Evolutionary conservation across 2,113 vertebrate species (phyloP).

Genomic region (Calidris pygmaea): DNA sequence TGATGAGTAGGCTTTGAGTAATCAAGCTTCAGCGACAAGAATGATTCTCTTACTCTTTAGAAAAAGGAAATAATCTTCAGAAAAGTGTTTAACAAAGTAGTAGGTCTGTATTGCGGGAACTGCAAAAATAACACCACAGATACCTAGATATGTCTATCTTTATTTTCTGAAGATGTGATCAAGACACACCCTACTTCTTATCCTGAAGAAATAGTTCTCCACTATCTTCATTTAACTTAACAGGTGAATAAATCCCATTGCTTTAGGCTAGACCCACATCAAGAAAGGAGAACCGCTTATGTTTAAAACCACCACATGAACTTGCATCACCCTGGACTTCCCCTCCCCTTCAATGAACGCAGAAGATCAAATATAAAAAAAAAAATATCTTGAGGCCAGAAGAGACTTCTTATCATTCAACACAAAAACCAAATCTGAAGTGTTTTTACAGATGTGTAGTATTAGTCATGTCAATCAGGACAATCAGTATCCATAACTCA

Average conservation of each 20-base stretch:
- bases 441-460: background rate
- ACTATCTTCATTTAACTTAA: background rate
- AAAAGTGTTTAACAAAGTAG: background rate
- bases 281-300: background rate
- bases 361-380: background rate
- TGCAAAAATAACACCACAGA: background rate
- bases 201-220: background rate
- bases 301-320: background rate
- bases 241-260: background rate
- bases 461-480: background rate
- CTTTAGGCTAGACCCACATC: background rate
- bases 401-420: background rate
- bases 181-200: background rate
- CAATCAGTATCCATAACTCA: background rate
- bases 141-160: rapidly evolving
- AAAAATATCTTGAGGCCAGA: background rate
- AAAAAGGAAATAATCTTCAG: background rate
- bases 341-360: background rate
- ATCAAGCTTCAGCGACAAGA: background rate
- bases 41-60: background rate
- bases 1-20: background rate
- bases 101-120: background rate
- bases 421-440: background rate
- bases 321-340: background rate
- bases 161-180: background rate